A percentile compares a stretch with the other conserved stretches of the same genome.
Conservation (phyloP, 2,797 vertebrate species). For the Darevskia mixta region DNA sequence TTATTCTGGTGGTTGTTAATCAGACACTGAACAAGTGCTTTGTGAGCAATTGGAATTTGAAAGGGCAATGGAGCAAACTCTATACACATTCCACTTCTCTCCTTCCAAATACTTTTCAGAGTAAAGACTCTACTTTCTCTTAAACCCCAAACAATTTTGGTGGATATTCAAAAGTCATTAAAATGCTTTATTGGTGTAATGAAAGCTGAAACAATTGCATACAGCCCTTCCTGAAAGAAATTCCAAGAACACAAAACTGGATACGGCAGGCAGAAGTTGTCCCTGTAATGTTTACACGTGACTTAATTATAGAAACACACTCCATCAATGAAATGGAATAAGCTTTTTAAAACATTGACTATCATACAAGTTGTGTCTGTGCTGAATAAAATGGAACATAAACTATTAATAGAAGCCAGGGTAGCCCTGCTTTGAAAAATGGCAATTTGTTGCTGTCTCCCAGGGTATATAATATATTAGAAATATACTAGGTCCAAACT, state of each 20-base stretch:
- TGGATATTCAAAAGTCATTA: slow-evolving; percentile 20
- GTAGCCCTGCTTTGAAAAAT: slow-evolving; percentile 52
- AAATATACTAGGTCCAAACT: slow-evolving; percentile 44
- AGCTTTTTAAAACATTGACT: slow-evolving; percentile 29
- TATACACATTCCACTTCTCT: slow-evolving; percentile 23
- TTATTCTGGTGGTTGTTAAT: neutral
- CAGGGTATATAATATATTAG: slow-evolving; percentile 40
- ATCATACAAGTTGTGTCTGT: slow-evolving; percentile 24
- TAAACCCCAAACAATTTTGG: slow-evolving; percentile 30
- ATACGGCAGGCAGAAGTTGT: slow-evolving; percentile 4
- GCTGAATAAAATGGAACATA: slow-evolving; percentile 18
- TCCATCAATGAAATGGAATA: slow-evolving; percentile 26
- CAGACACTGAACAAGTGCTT: neutral
- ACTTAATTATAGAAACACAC: slow-evolving; percentile 36
- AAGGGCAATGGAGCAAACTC: neutral
- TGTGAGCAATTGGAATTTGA: neutral
- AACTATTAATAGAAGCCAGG: slow-evolving; percentile 14
- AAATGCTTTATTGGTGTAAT: slow-evolving; percentile 11
- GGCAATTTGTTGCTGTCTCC: slow-evolving; percentile 40
- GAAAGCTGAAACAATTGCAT: slow-evolving; percentile 18
- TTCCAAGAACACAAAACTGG: neutral
- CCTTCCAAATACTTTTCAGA: slow-evolving; percentile 11
- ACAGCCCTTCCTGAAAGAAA: slow-evolving; percentile 15
- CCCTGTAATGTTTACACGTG: neutral
- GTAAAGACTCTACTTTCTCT: slow-evolving; percentile 2